Conservation (phyloP, 23 tunicate genomes). For the Halocynthia aurantium region DNA sequence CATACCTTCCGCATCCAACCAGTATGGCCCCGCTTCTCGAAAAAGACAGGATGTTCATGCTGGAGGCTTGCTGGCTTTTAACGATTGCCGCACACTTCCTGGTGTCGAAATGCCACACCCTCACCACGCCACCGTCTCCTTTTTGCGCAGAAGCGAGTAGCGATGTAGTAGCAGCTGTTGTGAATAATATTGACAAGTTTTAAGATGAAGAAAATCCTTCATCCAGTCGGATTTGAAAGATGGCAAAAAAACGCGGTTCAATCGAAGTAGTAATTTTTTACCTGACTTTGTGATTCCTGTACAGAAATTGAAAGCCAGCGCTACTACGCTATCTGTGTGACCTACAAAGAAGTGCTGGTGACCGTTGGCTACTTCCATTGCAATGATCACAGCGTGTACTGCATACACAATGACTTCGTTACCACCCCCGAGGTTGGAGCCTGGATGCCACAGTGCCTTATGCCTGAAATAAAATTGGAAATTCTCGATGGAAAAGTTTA, state of each 20-base stretch:
- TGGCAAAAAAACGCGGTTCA: background rate
- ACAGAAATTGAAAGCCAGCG: conserved; percentile 44
- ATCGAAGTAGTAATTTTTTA: background rate
- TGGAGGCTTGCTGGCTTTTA: conserved; percentile 41
- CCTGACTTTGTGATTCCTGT: conserved; percentile 13
- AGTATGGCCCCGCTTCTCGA: conserved; percentile 73
- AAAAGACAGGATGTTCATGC: conserved; percentile 61
- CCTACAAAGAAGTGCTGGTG: conserved; percentile 86
- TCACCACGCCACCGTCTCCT: conserved; percentile 73
- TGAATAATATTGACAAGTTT: background rate
- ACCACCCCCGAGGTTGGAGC: conserved; percentile 28
- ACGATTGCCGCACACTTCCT: conserved; percentile 72
- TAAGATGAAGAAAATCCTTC: too few relatives aligned
- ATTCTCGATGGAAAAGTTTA: background rate
- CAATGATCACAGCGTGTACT: conserved; percentile 70
- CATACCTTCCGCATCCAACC: conserved; percentile 76
- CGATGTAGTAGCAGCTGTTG: conserved; percentile 23
- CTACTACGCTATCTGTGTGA: conserved; percentile 66
- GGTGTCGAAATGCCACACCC: conserved; percentile 74
- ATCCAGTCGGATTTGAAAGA: background rate
- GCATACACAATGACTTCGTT: conserved; percentile 79
- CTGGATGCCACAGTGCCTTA: conserved; percentile 72
- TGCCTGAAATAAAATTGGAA: conserved; percentile 20
- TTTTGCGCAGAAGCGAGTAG: conserved; percentile 68
- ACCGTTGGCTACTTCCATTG: conserved; percentile 56